phyloP scores from a whole-genome alignment of 2,888 invertebrate species.

The Sisyra terminalis region DNA sequence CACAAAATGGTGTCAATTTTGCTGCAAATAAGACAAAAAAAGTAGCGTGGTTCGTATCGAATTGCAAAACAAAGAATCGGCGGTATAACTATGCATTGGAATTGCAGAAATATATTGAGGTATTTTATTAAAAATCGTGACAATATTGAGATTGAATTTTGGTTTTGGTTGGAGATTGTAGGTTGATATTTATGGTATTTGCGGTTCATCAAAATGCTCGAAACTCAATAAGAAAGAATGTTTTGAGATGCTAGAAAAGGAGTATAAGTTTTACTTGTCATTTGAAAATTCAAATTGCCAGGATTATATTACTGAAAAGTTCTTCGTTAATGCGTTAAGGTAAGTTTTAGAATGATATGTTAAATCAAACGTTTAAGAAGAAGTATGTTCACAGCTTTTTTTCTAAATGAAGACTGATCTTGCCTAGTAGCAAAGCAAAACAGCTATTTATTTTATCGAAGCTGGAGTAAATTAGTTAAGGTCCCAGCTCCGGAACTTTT shows the following conservation, averaged over 20 bases:
- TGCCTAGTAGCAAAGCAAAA: too few relatives aligned
- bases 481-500: too few relatives aligned
- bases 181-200: slow-evolving; percentile 84
- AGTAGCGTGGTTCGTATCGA: slow-evolving; percentile 97
- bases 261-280: slow-evolving; percentile 93
- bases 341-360: slow-evolving; percentile 22
- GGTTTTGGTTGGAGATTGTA: slow-evolving; percentile 3
- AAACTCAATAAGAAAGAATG: slow-evolving; percentile 67
- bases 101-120: slow-evolving; percentile 65
- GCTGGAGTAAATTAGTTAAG: too few relatives aligned
- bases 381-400: too few relatives aligned
- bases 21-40: slow-evolving; percentile 86
- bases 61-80: slow-evolving; percentile 85
- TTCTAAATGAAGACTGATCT: too few relatives aligned
- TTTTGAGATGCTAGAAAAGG: slow-evolving; percentile 74
- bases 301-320: slow-evolving; percentile 94
- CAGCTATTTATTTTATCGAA: too few relatives aligned
- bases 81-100: slow-evolving; percentile 76
- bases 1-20: slow-evolving; percentile 26
- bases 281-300: slow-evolving; percentile 95
- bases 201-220: slow-evolving; percentile 73
- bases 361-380: too few relatives aligned
- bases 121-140: slow-evolving; percentile 11
- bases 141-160: too few relatives aligned
- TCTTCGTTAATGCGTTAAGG: slow-evolving; percentile 87